Percentiles rank a stretch among this genome's conserved stretches.
These are phyloP conservation scores for Abrostola triplasia DNA, from an alignment of 2,888 invertebrate species.

Conservation along the genomic window DNA sequence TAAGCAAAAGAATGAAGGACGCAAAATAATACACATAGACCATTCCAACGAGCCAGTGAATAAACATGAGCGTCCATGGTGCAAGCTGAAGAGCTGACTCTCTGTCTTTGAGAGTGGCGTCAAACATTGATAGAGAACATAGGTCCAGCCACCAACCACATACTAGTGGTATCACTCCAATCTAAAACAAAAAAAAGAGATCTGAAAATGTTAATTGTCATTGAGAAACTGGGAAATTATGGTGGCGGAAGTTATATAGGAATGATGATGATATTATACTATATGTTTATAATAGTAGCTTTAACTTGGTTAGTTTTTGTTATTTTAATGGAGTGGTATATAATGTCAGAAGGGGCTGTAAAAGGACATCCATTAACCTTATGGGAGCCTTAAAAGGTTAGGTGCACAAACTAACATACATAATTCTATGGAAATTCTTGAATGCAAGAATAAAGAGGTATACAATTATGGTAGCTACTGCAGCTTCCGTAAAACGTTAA, in stretches of 20 bases:
- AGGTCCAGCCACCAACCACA: conserved; percentile 99
- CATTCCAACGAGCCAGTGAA: conserved; percentile 99
- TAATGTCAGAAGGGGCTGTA: neutral
- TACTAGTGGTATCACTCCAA: conserved; percentile 98
- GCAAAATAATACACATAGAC: conserved; percentile 99
- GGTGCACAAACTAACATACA: neutral
- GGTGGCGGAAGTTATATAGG: neutral
- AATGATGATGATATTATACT: neutral
- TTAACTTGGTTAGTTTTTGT: too few species aligned
- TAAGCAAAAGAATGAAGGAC: conserved; percentile 96
- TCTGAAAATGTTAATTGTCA: neutral
- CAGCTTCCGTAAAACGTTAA: too few species aligned
- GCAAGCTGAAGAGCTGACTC: conserved; percentile 96
- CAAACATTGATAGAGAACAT: conserved; percentile 97
- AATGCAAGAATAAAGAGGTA: too few species aligned
- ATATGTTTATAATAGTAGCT: too few species aligned
- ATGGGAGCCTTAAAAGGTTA: neutral
- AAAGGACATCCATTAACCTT: neutral
- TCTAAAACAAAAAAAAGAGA: conserved; percentile 74
- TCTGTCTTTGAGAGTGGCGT: conserved; percentile 95
- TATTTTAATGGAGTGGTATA: neutral
- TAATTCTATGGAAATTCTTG: too few species aligned
- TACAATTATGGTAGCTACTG: too few species aligned
- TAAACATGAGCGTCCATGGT: conserved; percentile 98
- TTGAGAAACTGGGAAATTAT: neutral